Evolutionary conservation across 2,888 invertebrate genomes (phyloP), one percentile per base, ranked within the genome.

Genomic region (Ferdinandea cuprea): DNA sequence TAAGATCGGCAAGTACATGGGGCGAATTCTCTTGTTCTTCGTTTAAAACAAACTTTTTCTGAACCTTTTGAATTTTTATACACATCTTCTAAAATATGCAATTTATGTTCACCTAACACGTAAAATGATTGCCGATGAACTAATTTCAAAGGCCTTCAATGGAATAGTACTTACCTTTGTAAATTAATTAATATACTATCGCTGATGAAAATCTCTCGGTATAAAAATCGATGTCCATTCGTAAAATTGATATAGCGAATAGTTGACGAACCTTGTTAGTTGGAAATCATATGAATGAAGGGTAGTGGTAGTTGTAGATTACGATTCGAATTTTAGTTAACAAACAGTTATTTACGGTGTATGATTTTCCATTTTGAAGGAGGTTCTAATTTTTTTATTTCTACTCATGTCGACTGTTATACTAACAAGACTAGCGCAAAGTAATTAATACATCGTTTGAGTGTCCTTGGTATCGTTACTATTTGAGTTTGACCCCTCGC

Each of bases 1-100:
- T 85, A 0, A 90, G 87, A 11, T 90, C 90, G 2, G 15, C 9
- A 0, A 81, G 44, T 5, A 83, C 15, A 46, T 28, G 44, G 2
- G 61, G 44, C 0, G 35, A 8, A 7, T 66, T 8, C 1, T 56
- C 44, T 7, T n/a, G 32, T 4, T 37, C 42, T 11, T 78, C 63
- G 13, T 46, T 13, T 8, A 63, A 11, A 3, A 68, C 17, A 6
- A 46, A 28, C 2, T 78, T 37, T 13, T 73, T 78, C 32, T 65
- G 59, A 3, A 42, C 21, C 25, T 58, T 72, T 7, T 68, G 30
- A 52, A 63, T 13, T 52, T 68, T 68, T 9, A 83, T 59, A 21
- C 52, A 61, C 83, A 83, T 83, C n/a, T 52, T 83, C 54, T 21
- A 13, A 19, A 59, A 68, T 7, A 3, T 1, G 5, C 5, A 25